Evolutionary conservation across 2,888 invertebrate genomes (phyloP), one percentile per base, ranked within the genome.

Genomic region (Chorisops tibialis): DNA sequence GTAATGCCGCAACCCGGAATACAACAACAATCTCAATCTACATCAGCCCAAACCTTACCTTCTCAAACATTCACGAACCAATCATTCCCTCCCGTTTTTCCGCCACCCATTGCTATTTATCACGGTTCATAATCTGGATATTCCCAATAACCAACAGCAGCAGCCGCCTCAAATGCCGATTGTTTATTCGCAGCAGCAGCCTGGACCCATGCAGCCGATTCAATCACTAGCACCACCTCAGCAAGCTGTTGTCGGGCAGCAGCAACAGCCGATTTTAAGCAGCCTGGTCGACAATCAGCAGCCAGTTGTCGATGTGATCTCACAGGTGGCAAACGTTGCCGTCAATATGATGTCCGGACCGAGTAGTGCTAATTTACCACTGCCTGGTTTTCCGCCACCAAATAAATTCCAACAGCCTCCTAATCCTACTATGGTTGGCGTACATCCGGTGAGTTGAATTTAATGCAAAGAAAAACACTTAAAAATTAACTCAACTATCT

Each of bases 21-120:
- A 43, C 64, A 61, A 30, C 68, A 67, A 45, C 51, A 68, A 56
- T 41, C 41, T 16, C 62, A 62, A 43, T 39, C 22, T 39, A 4
- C 16, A 9, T 14, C 69, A 48, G 63, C 71, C 22, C 74, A 78
- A 61, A 76, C 83, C 61, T 91, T 93, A 72, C 89, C 90, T 21
- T 85, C 88, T 24, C 91, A 91, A 78, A 92, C 91, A 47, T 93
- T 89, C 77, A 92, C 91, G 60, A 93, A 93, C 78, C 91, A 91
- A 74, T 88, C 86, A 73, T 92, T 86, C 75, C 81, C 84, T 65
- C 79, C 79, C 45, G 63, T 70, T 45, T 73, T 74, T 58, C 71
- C 69, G 45, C 67, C 68, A 30, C 56, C 43, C 43, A 22, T 58
- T 21, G 51, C 61, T 14, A 61, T 63, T 9, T 61, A 54, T n/a